Evolutionary conservation across 2,888 invertebrate genomes (phyloP), one percentile per base, ranked within the genome.

Genomic region (Tinea semifulvella): DNA sequence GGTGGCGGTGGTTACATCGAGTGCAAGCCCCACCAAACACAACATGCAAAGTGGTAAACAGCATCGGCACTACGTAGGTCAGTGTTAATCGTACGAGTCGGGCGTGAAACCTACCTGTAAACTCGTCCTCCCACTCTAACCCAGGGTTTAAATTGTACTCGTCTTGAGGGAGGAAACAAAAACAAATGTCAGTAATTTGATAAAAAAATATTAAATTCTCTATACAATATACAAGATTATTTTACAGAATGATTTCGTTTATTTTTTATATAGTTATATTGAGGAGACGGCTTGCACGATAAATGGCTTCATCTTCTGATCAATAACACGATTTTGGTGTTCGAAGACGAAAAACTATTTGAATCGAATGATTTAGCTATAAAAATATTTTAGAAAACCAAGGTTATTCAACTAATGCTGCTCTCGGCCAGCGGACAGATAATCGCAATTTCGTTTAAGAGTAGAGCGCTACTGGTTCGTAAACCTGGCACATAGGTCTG

Each of bases 111-210:
- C 94, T 96, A 96, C 96, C 95, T 96, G 95, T 94, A 86, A 96
- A 96, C 87, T 96, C 96, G 93, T 96, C 96, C 90, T 96, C 96
- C 96, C 96, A 96, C 87, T 96, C 96, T 94, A 96, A 94, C 92
- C 94, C 94, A 89, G 94, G 94, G 90, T 94, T 94, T 90, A 95
- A 94, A 94, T 95, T 94, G 94, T 95, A 95, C 88, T 95, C 95
- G 89, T 95, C 95, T 95, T 93, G 91, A 82, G 84, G 83, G 85
- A 84, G 75, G 80, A 79, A 75, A 77, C 68, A 79, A 75, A 74
- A 74, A 75, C 68, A 65, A 71, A 80, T 77, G 77, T 82, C 81
- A 82, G 81, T 82, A 82, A 79, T 64, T 74, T 67, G 70, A 43
- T 48, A 46, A 40, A 20, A 28, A 18, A 11, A 27, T 7, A 43